Evolutionary conservation across 2,888 invertebrate species (phyloP).

Genomic region (Cheilosia grossa): DNA sequence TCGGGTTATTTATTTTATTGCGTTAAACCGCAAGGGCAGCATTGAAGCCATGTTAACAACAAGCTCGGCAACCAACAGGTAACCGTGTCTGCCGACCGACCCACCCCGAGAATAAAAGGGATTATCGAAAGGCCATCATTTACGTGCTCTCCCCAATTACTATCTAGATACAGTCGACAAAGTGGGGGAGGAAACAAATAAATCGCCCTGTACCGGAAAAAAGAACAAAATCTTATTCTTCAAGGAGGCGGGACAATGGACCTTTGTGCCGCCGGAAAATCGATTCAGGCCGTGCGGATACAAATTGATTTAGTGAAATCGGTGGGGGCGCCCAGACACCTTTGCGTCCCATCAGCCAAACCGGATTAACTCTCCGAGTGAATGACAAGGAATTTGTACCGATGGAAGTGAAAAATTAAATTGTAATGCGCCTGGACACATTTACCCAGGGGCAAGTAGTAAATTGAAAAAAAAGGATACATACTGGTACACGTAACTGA

Average conservation of each 20-base stretch:
- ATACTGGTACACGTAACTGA: constrained; percentile 40
- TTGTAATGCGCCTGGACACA: constrained; percentile 66
- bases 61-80: constrained; percentile 70
- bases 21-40: constrained; percentile 49
- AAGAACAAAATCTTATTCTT: constrained; percentile 59
- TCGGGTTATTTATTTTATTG: constrained; percentile 6
- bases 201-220: constrained; percentile 48
- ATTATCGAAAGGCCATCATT: constrained; percentile 72
- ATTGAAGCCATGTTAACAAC: constrained; percentile 67
- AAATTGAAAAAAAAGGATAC: constrained; percentile 50
- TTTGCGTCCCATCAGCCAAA: constrained; percentile 36
- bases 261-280: constrained; percentile 57
- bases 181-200: constrained; percentile 1
- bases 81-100: constrained; percentile 15
- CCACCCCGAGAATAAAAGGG: constrained; percentile 48
- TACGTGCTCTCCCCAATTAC: constrained; percentile 15
- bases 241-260: constrained; percentile 43
- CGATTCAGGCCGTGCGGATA: constrained; percentile 67
- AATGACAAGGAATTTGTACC: constrained; percentile 64
- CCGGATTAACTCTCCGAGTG: constrained; percentile 35
- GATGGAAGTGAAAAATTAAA: constrained; percentile 71
- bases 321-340: constrained; percentile 30
- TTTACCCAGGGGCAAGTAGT: constrained; percentile 27
- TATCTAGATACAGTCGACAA: constrained; percentile 48
- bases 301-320: constrained; percentile 70